Evolutionary conservation across 1,140 invertebrate species (phyloP), one percentile per base, ranked within the genome.

Genomic region (Pseudobourletiella spinata): DNA sequence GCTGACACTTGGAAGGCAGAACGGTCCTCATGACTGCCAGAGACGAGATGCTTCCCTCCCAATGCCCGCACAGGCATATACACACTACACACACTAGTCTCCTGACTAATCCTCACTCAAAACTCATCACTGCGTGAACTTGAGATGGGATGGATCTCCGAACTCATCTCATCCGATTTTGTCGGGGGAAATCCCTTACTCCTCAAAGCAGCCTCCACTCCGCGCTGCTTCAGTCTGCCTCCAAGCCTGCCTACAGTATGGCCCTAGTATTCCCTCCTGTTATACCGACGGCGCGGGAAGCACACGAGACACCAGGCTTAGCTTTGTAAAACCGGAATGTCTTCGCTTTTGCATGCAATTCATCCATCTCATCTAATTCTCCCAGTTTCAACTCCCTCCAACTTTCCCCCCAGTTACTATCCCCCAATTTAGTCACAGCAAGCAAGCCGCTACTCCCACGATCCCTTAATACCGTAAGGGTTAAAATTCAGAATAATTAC

Each of bases 101-200:
- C 35, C 30, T 58, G 57, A 59, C 57, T 59, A 60, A 60, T 60
- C 58, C 58, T 44, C 48, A 39, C 46, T 60, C 58, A 52, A 60
- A 60, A 60, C 58, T 60, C 58, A 60, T 60, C 58, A 60, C 58
- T 60, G 58, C 58, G 58, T 60, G 58, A 60, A 60, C 58, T 59
- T 59, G 44, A n/a, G 57, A 52, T 60, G 58, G 39, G 48, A 60
- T 60, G 48, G 56, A 57, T 42, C 39, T 42, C 39, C 29, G 44
- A 59, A 29, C 57, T 60, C 58, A 52, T 60, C 58, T 60, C 46
- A 44, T 51, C 46, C 42, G 25, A 60, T 60, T 44, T 59, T 28
- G 50, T 32, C 35, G 25, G 30, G 35, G 44, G 25, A 46, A 39
- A 30, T 32, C 46, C 32, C 44, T 30, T 24, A 26, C 29, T 39